These are phyloP conservation scores for Neuroterus valhalla DNA, from an alignment of 1,140 invertebrate species.

Conservation along the genomic window DNA sequence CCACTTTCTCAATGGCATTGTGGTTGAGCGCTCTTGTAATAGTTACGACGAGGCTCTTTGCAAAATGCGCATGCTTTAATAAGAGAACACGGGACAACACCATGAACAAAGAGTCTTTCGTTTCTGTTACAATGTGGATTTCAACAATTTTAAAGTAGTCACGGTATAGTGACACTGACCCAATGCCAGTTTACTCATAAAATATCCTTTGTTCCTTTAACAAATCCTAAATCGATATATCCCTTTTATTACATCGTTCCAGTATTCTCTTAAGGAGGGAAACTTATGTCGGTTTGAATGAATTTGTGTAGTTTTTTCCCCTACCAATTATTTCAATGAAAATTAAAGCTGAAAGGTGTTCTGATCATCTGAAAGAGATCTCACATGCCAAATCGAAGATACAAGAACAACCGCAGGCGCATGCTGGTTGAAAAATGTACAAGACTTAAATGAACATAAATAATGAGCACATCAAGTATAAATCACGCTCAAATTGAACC, in stretches of 20 bases:
- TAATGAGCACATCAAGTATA: not conserved
- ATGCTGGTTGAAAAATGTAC: conserved; percentile 2
- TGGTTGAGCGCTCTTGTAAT: conserved; percentile 6
- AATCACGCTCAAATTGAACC: not conserved
- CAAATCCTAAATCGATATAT: too few species aligned
- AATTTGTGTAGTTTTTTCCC: not conserved
- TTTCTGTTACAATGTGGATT: conserved; percentile 6
- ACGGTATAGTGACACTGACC: not conserved
- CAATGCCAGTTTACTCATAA: not conserved
- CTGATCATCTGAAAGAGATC: conserved; percentile 1
- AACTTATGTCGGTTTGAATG: not conserved
- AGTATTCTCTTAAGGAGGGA: too few species aligned
- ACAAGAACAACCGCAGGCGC: not conserved
- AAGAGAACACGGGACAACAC: conserved; percentile 13
- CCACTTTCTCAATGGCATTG: conserved; percentile 23
- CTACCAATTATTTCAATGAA: conserved; percentile 8
- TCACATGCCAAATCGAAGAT: not conserved
- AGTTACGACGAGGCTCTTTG: conserved; percentile 10
- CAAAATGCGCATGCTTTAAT: conserved; percentile 23
- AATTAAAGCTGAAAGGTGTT: not conserved
- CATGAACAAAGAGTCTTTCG: conserved; percentile 5
- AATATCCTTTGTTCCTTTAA: too few species aligned
- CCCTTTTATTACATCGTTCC: too few species aligned
- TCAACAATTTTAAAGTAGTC: not conserved
- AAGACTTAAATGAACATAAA: not conserved